A percentile compares a stretch with the other conserved stretches of the same genome.
phyloP scores from a whole-genome alignment of 2,113 vertebrate genomes.

The Psilopsiagon aurifrons region DNA sequence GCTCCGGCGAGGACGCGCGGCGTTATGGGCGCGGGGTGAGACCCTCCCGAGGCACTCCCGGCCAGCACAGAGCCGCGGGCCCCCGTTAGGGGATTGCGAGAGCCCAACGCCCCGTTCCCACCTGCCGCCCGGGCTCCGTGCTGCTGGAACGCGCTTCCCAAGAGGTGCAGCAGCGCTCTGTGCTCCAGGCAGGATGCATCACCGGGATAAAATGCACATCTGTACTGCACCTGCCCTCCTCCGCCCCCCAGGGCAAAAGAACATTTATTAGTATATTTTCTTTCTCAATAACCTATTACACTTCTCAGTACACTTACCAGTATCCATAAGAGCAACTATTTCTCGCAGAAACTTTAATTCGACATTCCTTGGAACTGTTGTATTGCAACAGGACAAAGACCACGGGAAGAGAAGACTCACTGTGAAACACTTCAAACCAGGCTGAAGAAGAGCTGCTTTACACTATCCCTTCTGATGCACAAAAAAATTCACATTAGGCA shows the following conservation, averaged over 20 bases:
- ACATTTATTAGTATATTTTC: background rate
- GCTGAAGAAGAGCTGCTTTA: background rate
- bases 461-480: background rate
- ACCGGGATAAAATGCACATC: background rate
- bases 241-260: background rate
- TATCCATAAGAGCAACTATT: conserved; percentile 45
- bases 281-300: background rate
- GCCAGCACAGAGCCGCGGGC: too few relatives aligned
- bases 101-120: too few relatives aligned
- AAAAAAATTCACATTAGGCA: background rate
- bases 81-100: background rate
- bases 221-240: background rate
- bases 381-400: conserved; percentile 60
- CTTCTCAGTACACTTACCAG: background rate
- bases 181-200: background rate
- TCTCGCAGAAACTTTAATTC: conserved; percentile 63
- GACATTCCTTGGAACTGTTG: conserved; percentile 18
- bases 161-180: too few relatives aligned
- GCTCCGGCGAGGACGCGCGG: too few relatives aligned
- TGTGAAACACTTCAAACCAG: background rate
- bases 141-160: accelerated
- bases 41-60: too few relatives aligned
- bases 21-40: too few relatives aligned
- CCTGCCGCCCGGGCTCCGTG: background rate
- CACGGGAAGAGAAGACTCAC: background rate